A percentile compares a stretch with the other conserved stretches of the same genome.
These are phyloP conservation scores for Oryzias sinensis DNA, from an alignment of 2,797 vertebrate genomes.

Conservation along the genomic window DNA sequence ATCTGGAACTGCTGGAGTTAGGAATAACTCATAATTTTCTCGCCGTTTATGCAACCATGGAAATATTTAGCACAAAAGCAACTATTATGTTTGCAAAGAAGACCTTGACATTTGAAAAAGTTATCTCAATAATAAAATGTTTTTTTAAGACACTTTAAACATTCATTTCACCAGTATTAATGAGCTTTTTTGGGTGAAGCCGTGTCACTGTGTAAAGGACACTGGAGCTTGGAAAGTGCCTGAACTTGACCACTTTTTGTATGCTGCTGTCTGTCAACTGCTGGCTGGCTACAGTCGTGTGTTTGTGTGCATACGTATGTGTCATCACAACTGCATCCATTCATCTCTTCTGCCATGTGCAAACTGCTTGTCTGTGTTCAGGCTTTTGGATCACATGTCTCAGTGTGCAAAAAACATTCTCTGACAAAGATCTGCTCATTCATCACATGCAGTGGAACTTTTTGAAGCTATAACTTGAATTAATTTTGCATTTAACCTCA, in stretches of 20 bases:
- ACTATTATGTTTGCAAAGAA: background rate
- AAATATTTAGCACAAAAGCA: background rate
- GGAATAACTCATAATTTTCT: constrained; percentile 17
- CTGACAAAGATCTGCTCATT: constrained; percentile 34
- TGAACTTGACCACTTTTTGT: constrained; percentile 53
- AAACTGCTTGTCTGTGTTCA: constrained; percentile 50
- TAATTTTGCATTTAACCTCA: constrained; percentile 2
- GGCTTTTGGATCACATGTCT: constrained; percentile 61
- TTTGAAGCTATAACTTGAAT: constrained; percentile 10
- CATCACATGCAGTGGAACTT: constrained; percentile 10
- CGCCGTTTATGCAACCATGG: constrained; percentile 9
- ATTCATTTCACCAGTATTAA: constrained; percentile 20
- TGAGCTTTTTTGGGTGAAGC: constrained; percentile 39
- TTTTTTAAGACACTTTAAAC: background rate
- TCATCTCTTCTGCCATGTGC: constrained; percentile 50
- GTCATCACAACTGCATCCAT: constrained; percentile 54
- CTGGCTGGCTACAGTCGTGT: constrained; percentile 52
- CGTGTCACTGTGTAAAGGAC: constrained; percentile 58
- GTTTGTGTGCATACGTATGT: constrained; percentile 28
- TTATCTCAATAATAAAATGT: too few relatives aligned
- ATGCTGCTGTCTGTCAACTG: constrained; percentile 67
- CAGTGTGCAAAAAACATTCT: constrained; percentile 42
- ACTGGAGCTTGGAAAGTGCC: constrained; percentile 47
- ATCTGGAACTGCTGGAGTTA: constrained; percentile 11
- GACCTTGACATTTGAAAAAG: too few relatives aligned